Evolutionary conservation across 2,888 invertebrate species (phyloP), one percentile per base, ranked within the genome.

Genomic region (Tenodera sinensis): DNA sequence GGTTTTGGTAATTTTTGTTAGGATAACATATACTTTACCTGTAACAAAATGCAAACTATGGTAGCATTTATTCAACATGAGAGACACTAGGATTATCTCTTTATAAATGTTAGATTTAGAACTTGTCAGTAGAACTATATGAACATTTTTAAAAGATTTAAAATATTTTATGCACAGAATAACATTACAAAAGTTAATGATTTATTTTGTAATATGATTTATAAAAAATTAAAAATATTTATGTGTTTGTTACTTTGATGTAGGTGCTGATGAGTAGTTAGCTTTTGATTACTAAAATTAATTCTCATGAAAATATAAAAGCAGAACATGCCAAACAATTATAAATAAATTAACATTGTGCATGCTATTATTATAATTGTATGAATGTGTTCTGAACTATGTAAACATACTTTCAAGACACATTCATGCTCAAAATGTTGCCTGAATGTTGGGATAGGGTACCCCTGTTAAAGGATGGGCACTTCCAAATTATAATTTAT

Each of bases 361-460:
- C 34, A 85, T 85, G 47, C 27, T 85, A 85, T 15, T 20, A 71
- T 15, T 71, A 20, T 71, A 71, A 20, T 71, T 71, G 20, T 71
- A 71, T 84, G 82, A 84, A 85, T 82, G 28, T 83, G 82, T 88
- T 25, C 81, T 88, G 84, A 84, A 88, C 20, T 71, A 42, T 71
- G 20, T 20, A 71, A 12, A 30, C 9, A 15, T 83, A 28, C 25
- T 71, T 85, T 88, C 88, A 84, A 28, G 71, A 87, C 87, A 89
- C 83, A 83, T 88, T 88, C 88, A 87, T n/a, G 34, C 28, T 83
- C n/a, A 90, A 90, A 91, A 91, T 92, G 92, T 92, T 97, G 97
- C 98, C 98, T 98, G 98, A 97, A 98, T 98, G 98, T 98, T 98
- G 98, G 98, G 98, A 98, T 98, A 97, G 98, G 98, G 98, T 98